Percentiles rank a stretch among this genome's conserved stretches.
Conservation (phyloP, 2,113 vertebrate genomes). For the Thinocorus orbignyianus region DNA sequence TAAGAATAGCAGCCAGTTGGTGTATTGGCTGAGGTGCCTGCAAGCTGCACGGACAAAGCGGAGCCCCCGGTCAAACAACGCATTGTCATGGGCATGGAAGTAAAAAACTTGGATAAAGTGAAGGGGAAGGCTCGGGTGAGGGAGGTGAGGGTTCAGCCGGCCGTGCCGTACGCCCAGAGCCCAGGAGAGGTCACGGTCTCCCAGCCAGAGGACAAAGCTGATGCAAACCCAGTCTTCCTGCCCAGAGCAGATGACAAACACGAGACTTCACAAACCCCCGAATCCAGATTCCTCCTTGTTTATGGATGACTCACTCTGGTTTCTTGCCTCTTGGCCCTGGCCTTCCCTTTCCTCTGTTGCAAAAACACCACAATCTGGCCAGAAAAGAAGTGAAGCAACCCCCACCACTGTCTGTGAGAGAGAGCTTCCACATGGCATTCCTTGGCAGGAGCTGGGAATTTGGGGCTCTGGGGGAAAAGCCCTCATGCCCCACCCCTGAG, state of each 20-base stretch:
- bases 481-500: not conserved
- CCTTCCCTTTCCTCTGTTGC: not conserved
- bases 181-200: not conserved
- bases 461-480: not conserved
- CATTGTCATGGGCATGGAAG: too few relatives aligned
- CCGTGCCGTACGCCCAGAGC: not conserved
- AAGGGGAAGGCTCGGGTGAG: not conserved
- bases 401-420: not conserved
- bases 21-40: too few relatives aligned
- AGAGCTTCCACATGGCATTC: rapidly evolving
- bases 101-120: too few relatives aligned
- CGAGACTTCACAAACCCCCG: not conserved
- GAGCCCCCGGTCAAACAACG: rapidly evolving
- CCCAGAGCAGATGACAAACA: not conserved
- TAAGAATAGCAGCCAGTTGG: too few relatives aligned
- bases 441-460: not conserved
- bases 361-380: not conserved
- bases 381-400: not conserved
- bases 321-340: not conserved
- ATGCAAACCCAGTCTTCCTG: not conserved
- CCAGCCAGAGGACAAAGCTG: not conserved
- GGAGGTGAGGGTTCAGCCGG: rapidly evolving
- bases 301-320: rapidly evolving
- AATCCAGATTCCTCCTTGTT: not conserved
- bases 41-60: too few relatives aligned